phyloP scores from a whole-genome alignment of 2,113 vertebrate genomes.

The Alligator sinensis region DNA sequence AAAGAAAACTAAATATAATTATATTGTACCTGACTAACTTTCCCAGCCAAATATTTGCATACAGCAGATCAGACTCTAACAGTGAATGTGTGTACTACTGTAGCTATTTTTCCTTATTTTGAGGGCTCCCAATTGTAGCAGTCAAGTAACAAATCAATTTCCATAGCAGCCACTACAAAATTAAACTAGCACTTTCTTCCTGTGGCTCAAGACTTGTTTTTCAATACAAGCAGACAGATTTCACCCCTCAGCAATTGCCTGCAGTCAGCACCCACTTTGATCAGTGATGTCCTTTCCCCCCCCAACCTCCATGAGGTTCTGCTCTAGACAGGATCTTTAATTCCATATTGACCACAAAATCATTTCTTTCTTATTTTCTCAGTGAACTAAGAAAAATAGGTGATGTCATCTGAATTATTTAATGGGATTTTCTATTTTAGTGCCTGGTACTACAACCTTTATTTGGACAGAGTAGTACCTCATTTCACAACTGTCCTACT shows the following conservation, averaged over 20 bases:
- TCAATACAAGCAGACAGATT: not conserved
- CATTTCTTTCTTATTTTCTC: not conserved
- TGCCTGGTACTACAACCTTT: not conserved
- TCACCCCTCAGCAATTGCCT: not conserved
- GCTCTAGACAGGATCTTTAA: not conserved
- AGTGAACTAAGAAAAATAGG: not conserved
- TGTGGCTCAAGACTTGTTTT: not conserved
- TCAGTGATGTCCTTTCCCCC: not conserved
- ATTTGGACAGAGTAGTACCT: not conserved
- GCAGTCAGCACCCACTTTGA: not conserved
- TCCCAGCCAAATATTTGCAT: not conserved
- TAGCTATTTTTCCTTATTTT: not conserved
- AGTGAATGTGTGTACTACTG: not conserved
- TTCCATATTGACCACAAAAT: not conserved
- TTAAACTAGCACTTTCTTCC: not conserved
- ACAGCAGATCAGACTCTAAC: not conserved
- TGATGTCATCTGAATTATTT: not conserved
- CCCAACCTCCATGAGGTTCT: not conserved
- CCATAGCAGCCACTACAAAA: not conserved
- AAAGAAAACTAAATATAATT: not conserved
- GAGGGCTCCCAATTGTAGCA: fast-evolving
- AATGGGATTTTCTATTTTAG: not conserved
- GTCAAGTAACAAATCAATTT: not conserved
- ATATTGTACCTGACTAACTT: not conserved
- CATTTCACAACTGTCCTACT: not conserved